A percentile compares a stretch with the other conserved stretches of the same genome.
Evolutionary conservation across 2,797 vertebrate genomes (phyloP).

Genomic region (Synanceia verrucosa): DNA sequence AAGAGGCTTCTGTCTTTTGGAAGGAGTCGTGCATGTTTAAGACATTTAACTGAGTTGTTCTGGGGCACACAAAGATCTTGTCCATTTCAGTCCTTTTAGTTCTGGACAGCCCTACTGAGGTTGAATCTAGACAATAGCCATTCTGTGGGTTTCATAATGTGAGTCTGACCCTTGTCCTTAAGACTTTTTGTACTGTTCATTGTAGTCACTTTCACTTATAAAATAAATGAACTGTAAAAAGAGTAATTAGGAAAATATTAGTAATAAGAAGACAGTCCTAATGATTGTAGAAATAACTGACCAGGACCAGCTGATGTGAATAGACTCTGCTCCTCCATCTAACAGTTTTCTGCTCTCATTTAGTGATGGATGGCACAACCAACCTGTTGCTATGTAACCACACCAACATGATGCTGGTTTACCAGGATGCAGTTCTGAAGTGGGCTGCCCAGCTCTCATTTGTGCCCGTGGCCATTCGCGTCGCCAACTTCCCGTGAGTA

Average conservation of each 20-base stretch:
- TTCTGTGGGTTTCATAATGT: background rate
- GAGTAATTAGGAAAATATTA: background rate
- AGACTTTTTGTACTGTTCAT: too few relatives aligned
- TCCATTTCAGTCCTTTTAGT: too few relatives aligned
- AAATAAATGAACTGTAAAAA: background rate
- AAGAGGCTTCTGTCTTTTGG: background rate
- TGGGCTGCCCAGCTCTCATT: slow-evolving; percentile 93
- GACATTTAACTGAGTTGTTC: too few relatives aligned
- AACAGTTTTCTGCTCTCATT: slow-evolving; percentile 16
- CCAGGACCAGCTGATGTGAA: background rate
- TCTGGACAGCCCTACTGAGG: background rate
- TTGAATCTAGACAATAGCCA: background rate
- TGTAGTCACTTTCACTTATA: background rate
- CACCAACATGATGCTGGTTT: slow-evolving; percentile 90
- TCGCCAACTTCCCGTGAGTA: slow-evolving; percentile 93
- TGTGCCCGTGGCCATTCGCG: slow-evolving; percentile 86
- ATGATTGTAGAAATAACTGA: too few relatives aligned
- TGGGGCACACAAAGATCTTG: too few relatives aligned
- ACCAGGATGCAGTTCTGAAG: slow-evolving; percentile 92
- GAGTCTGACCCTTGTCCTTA: too few relatives aligned
- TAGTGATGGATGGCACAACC: slow-evolving; percentile 90
- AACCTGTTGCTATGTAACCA: slow-evolving; percentile 93
- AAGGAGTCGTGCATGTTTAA: too few relatives aligned
- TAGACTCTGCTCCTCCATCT: background rate
- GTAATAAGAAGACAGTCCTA: too few relatives aligned